A percentile compares a stretch with the other conserved stretches of the same genome.
Evolutionary conservation across 2,113 vertebrate species (phyloP).

Genomic region (Indicator indicator): DNA sequence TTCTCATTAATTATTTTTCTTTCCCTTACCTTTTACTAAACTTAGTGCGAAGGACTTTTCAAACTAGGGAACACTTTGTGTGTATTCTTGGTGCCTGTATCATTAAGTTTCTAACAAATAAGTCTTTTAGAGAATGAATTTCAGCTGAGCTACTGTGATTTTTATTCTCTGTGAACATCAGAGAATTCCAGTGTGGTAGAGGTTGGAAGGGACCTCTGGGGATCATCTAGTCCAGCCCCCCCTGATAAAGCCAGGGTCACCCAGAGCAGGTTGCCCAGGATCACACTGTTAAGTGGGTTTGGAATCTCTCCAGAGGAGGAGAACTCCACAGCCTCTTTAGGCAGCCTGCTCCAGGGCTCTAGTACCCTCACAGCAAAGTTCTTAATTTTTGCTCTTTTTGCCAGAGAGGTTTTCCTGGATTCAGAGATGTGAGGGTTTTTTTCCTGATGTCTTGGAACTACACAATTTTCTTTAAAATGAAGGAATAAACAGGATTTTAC

Average conservation of each 20-base stretch:
- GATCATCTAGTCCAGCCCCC: no score
- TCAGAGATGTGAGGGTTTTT: background rate
- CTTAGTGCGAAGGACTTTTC: background rate
- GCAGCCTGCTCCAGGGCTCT: no score
- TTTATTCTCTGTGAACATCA: background rate
- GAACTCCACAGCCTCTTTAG: no score
- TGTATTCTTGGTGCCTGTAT: background rate
- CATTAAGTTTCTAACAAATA: background rate
- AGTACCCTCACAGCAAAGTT: no score
- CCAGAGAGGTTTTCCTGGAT: background rate
- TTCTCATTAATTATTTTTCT: slow-evolving; percentile 33
- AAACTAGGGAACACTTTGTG: background rate
- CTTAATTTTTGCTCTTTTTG: background rate
- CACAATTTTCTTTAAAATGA: background rate
- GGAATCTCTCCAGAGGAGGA: no score
- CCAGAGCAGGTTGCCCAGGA: no score
- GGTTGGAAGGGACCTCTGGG: no score
- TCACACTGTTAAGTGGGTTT: no score
- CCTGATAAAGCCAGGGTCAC: no score
- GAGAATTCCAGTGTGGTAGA: no score
- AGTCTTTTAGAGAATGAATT: background rate
- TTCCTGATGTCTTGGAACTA: no score
- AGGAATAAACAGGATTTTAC: background rate
- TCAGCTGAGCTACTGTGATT: rapidly evolving
- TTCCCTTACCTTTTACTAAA: background rate